phyloP scores from a whole-genome alignment of 1,140 invertebrate species.

The Bombus superbus region DNA sequence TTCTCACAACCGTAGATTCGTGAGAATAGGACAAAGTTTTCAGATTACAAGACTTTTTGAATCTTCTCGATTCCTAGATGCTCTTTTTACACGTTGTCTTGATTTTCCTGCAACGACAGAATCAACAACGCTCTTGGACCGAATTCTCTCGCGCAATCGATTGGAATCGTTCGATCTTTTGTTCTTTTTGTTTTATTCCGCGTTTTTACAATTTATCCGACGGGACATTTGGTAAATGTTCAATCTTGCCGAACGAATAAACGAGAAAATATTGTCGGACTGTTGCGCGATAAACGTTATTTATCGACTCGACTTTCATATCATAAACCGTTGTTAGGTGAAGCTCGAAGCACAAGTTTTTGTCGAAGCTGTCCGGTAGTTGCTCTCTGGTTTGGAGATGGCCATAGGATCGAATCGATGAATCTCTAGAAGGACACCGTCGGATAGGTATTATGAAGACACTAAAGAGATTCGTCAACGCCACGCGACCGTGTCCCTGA shows the following conservation, averaged over 20 bases:
- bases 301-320: neutral
- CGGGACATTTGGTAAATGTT: too few species aligned
- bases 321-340: rapidly evolving
- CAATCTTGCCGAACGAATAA: too few species aligned
- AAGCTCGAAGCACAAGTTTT: neutral
- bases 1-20: neutral
- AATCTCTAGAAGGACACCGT: slow-evolving; percentile 28
- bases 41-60: too few species aligned
- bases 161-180: too few species aligned
- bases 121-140: neutral
- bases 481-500: slow-evolving; percentile 63
- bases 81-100: neutral
- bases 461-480: slow-evolving; percentile 64
- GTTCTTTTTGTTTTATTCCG: too few species aligned
- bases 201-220: too few species aligned
- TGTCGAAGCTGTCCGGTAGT: slow-evolving; percentile 30
- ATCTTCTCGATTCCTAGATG: too few species aligned
- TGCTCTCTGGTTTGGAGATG: neutral
- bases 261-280: neutral
- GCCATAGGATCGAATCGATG: slow-evolving; percentile 24
- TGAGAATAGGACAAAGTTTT: neutral
- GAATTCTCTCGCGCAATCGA: too few species aligned
- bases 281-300: neutral
- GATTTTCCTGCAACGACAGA: neutral
- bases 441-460: slow-evolving; percentile 38